phyloP scores from a whole-genome alignment of 2,113 vertebrate species.

The Cercopithecus mona region DNA sequence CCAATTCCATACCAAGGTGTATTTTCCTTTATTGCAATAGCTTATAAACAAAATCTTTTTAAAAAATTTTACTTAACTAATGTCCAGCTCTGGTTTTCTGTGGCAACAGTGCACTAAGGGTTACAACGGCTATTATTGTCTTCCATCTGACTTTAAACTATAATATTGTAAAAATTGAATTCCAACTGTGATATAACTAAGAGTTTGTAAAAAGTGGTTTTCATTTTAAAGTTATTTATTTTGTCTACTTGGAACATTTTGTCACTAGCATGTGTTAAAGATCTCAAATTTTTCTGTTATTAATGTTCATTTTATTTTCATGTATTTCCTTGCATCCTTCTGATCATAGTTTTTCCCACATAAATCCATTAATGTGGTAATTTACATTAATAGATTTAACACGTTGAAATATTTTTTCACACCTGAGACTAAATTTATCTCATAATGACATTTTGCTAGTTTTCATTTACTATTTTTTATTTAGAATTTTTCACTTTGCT shows the following conservation, averaged over 20 bases:
- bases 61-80: neutral
- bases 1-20: neutral
- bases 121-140: neutral
- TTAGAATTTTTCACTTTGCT: neutral
- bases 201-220: neutral
- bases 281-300: neutral
- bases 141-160: neutral
- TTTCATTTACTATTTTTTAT: neutral
- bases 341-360: neutral
- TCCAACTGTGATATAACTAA: neutral
- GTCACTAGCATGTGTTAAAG: neutral
- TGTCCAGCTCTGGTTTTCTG: too few relatives aligned
- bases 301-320: neutral
- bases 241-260: neutral
- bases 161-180: neutral
- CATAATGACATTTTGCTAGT: neutral
- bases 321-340: neutral
- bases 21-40: neutral
- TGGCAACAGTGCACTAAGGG: accelerated
- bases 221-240: neutral
- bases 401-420: neutral
- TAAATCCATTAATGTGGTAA: neutral
- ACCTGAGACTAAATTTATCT: neutral
- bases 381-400: neutral
- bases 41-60: neutral